These are phyloP conservation scores for Stictocephala bisonia DNA, from an alignment of 2,888 invertebrate genomes.

Conservation along the genomic window DNA sequence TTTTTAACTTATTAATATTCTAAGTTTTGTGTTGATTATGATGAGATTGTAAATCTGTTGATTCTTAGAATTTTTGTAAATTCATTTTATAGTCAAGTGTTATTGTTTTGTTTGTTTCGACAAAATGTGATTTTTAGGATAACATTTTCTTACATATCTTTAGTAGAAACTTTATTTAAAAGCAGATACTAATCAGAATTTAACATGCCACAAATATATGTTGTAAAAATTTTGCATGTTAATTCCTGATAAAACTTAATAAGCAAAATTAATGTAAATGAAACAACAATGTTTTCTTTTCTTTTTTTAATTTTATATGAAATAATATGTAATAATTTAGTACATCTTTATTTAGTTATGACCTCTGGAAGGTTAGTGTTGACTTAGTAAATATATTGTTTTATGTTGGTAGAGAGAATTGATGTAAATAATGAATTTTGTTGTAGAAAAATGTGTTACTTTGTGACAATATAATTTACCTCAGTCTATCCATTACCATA, in stretches of 20 bases:
- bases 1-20: conserved; percentile 1
- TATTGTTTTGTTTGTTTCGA: conserved; percentile 38
- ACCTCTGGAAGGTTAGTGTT: conserved; percentile 16
- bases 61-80: conserved; percentile 24
- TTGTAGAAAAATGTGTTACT: conserved; percentile 34
- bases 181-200: too few species aligned
- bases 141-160: too few species aligned
- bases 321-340: too few species aligned
- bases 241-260: too few species aligned
- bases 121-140: too few species aligned
- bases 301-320: too few species aligned
- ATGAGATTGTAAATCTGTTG: conserved; percentile 18
- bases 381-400: conserved; percentile 11
- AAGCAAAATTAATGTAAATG: too few species aligned
- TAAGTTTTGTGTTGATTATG: conserved; percentile 25
- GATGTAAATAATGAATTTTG: conserved; percentile 26
- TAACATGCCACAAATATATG: too few species aligned
- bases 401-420: not conserved
- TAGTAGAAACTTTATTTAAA: too few species aligned
- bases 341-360: conserved; percentile 16
- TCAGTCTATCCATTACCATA: conserved; percentile 26
- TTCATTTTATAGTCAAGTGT: conserved; percentile 31
- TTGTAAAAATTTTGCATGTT: too few species aligned
- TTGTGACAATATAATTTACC: conserved; percentile 39
- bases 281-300: too few species aligned